Conservation (phyloP, 1,140 invertebrate genomes). For the Trichonephila clavata region DNA sequence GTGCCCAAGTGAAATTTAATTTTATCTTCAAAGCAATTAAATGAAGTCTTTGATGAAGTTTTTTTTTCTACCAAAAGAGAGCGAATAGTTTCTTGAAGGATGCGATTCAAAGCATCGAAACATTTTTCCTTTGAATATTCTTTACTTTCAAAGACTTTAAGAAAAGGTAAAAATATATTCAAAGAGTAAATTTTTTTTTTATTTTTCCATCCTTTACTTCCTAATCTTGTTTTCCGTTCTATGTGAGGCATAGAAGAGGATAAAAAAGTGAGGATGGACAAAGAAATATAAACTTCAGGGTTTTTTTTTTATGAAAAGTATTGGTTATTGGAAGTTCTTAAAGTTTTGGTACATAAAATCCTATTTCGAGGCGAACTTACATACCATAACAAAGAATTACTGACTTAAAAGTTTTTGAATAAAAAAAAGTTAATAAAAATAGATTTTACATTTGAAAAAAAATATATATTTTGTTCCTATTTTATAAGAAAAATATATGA, state of each 20-base stretch:
- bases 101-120: neutral
- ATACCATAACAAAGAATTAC: too few relatives aligned
- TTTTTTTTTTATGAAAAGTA: neutral
- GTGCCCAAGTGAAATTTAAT: too few relatives aligned
- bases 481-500: too few relatives aligned
- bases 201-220: neutral
- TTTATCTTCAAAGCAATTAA: too few relatives aligned
- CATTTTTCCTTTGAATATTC: neutral
- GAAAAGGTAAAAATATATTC: neutral
- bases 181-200: neutral
- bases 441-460: too few relatives aligned
- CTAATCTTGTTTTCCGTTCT: conserved; percentile 40
- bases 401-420: too few relatives aligned
- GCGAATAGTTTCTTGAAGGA: neutral
- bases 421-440: too few relatives aligned
- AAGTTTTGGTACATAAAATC: neutral
- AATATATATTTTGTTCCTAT: too few relatives aligned
- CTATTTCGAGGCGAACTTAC: too few relatives aligned
- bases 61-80: neutral
- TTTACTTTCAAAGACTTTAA: neutral
- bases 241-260: neutral
- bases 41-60: neutral
- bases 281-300: conserved; percentile 10
- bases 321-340: conserved; percentile 8
- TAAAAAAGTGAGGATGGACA: neutral